Percentiles rank a stretch among this genome's conserved stretches.
These are phyloP conservation scores for Lordiphosa clarofinis DNA, from an alignment of 1,140 invertebrate genomes.

Conservation along the genomic window DNA sequence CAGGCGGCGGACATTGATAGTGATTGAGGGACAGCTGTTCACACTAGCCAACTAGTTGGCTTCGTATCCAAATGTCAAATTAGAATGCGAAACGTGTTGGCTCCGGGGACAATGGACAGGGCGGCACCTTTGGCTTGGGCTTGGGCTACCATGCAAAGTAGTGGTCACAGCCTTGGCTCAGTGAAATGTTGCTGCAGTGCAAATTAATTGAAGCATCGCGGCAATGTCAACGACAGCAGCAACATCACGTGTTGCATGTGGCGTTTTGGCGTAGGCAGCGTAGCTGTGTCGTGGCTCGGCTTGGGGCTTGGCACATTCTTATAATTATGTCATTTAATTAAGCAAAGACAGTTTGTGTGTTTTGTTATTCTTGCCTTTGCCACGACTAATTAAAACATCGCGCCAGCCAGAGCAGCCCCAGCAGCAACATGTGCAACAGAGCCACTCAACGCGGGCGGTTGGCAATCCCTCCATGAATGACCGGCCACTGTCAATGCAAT, in stretches of 20 bases:
- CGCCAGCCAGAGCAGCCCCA: slow-evolving; percentile 45
- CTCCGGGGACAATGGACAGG: slow-evolving; percentile 71
- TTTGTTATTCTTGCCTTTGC: slow-evolving; percentile 29
- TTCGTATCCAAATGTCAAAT: slow-evolving; percentile 59
- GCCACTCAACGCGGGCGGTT: slow-evolving; percentile 55
- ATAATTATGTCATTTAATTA: slow-evolving; percentile 80
- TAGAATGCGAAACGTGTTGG: slow-evolving; percentile 79
- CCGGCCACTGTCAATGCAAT: slow-evolving; percentile 48
- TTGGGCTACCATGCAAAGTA: slow-evolving; percentile 58
- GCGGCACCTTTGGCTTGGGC: slow-evolving; percentile 60
- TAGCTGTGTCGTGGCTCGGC: slow-evolving; percentile 20
- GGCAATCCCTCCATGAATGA: slow-evolving; percentile 36
- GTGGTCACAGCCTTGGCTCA: slow-evolving; percentile 24
- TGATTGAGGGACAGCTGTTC: slow-evolving; percentile 77
- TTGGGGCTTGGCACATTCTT: slow-evolving; percentile 69
- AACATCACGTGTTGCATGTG: slow-evolving; percentile 77
- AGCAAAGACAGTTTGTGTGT: slow-evolving; percentile 72
- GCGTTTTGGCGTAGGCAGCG: slow-evolving; percentile 65
- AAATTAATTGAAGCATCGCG: slow-evolving; percentile 76
- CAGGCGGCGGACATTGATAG: slow-evolving; percentile 62
- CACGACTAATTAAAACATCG: slow-evolving; percentile 79
- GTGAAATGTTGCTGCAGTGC: slow-evolving; percentile 52
- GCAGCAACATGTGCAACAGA: slow-evolving; percentile 25
- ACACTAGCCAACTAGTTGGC: slow-evolving; percentile 49
- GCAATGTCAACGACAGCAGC: slow-evolving; percentile 72